Conservation (phyloP, 2,113 vertebrate species). For the Carassius auratus region DNA sequence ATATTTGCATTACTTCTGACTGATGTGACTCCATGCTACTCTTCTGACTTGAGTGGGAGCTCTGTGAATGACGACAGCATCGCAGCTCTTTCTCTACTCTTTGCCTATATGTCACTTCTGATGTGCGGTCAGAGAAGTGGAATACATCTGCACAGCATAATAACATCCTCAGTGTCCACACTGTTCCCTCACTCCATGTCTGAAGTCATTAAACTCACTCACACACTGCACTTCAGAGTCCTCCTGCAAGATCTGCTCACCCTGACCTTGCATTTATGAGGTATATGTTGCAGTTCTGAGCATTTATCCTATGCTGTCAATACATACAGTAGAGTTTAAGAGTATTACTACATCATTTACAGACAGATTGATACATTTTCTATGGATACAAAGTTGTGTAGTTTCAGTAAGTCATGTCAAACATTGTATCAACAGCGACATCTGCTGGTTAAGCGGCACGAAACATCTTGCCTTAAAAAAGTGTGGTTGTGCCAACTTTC, state of each 20-base stretch:
- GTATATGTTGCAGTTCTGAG: background rate
- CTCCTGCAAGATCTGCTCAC: background rate
- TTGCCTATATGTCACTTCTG: slow-evolving; percentile 3
- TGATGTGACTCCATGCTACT: background rate
- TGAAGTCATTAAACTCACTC: background rate
- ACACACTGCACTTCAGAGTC: background rate
- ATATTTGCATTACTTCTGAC: background rate
- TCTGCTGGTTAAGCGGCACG: slow-evolving; percentile 23
- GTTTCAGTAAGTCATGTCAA: background rate
- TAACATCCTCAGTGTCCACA: background rate
- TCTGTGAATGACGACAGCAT: background rate
- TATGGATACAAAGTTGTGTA: too few species aligned
- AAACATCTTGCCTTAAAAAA: background rate
- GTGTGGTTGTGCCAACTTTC: background rate
- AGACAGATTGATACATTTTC: too few species aligned
- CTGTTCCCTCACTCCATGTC: background rate
- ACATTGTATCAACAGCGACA: slow-evolving; percentile 40
- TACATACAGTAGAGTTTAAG: too few species aligned
- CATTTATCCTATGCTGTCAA: too few species aligned
- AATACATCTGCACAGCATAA: background rate
- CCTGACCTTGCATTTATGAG: background rate
- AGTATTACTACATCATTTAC: too few species aligned
- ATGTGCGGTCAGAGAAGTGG: background rate
- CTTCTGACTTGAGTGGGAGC: background rate
- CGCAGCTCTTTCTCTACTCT: background rate